Evolutionary conservation across 2,888 invertebrate species (phyloP).

Genomic region (Oscheius sp.): DNA sequence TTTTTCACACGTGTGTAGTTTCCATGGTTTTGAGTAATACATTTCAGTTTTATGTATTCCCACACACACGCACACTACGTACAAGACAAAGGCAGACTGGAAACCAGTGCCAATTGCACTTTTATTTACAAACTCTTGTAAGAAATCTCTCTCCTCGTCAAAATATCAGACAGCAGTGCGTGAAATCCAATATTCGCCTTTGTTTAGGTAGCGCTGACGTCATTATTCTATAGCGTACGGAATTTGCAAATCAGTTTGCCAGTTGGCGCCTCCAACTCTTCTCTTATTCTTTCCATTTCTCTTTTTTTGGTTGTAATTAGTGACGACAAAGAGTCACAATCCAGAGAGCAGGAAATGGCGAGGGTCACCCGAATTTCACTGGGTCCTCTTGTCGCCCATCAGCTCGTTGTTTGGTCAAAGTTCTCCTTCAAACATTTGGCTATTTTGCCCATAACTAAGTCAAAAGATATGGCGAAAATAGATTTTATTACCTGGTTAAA

Average conservation of each 20-base stretch:
- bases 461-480: too few relatives aligned
- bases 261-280: neutral
- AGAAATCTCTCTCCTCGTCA: neutral
- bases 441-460: too few relatives aligned
- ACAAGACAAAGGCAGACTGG: neutral
- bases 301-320: conserved; percentile 19
- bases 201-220: conserved; percentile 30
- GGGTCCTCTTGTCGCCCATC: too few relatives aligned
- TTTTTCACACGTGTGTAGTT: neutral
- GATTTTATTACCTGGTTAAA: too few relatives aligned
- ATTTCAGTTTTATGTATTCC: too few relatives aligned
- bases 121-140: conserved; percentile 8
- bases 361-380: too few relatives aligned
- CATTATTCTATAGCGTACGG: conserved; percentile 17
- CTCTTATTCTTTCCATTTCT: conserved; percentile 14
- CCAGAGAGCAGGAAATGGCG: too few relatives aligned
- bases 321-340: too few relatives aligned
- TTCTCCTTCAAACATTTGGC: too few relatives aligned
- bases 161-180: conserved; percentile 21
- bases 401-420: too few relatives aligned
- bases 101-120: neutral
- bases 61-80: too few relatives aligned
- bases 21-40: too few relatives aligned
- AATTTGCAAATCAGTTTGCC: neutral
- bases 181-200: conserved; percentile 35